Evolutionary conservation across 2,797 vertebrate genomes (phyloP).

Genomic region (Platyrinchus mystaceus): DNA sequence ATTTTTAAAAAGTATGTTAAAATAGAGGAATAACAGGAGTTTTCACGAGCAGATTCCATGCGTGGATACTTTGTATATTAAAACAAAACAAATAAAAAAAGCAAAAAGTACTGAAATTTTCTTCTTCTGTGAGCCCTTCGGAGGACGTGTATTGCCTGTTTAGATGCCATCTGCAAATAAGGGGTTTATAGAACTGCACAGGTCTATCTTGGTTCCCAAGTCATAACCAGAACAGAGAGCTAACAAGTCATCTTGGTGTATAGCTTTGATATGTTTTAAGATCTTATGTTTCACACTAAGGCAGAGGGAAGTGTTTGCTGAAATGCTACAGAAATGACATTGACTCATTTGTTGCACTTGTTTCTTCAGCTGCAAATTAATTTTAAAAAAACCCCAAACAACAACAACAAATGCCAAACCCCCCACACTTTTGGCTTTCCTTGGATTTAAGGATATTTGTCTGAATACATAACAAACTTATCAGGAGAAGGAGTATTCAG

Average conservation of each 20-base stretch:
- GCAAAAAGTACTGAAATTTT: neutral
- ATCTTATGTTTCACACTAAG: neutral
- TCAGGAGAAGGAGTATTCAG: neutral
- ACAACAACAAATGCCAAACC: neutral
- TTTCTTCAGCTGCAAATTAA: constrained; percentile 23
- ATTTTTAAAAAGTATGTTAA: neutral
- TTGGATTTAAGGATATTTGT: neutral
- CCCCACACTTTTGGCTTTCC: neutral
- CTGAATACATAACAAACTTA: neutral
- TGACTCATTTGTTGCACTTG: neutral
- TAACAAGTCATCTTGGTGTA: neutral
- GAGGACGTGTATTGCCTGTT: neutral
- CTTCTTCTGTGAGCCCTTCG: neutral
- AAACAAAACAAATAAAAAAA: neutral
- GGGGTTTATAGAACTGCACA: neutral
- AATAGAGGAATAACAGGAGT: neutral
- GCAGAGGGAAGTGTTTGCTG: neutral
- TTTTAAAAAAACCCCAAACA: neutral
- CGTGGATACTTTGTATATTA: neutral
- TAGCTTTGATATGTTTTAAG: neutral
- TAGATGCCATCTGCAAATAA: neutral
- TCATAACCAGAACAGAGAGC: neutral
- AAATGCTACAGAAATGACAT: neutral
- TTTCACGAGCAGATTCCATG: neutral
- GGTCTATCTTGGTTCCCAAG: neutral